Evolutionary conservation across 30 jellyfish, hydroid and myxozoan genomes (phyloP), one percentile per base, ranked within the genome.

Genomic region (Hydra vulgaris): DNA sequence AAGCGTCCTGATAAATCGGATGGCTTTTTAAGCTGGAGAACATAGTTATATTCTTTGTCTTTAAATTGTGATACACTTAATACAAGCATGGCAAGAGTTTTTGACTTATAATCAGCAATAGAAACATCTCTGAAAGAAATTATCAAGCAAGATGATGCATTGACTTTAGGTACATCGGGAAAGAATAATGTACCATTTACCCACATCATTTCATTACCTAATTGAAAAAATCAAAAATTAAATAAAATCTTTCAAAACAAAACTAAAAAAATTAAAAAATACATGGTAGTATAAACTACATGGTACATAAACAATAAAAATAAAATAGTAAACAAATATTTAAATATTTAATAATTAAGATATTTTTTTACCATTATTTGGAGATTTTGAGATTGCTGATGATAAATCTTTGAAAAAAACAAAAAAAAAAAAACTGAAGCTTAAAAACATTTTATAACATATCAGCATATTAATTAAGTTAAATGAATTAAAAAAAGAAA

Each of bases 21-120:
- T 25, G 83, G 83, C 79, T 71, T 40, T 40, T 40, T 40, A 40
- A 12, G 12, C 12, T 67, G 71, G 17, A 83, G 72, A 7, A 69
- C 66, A 82, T 82, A 83, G 7, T 72, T 20, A 56, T 26, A 75
- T 0, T 21, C 79, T 15, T 81, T 89, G 20, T 72, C 27, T 15
- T 74, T 77, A 17, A 79, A 68, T 18, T 71, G 73, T 12, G 97
- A 89, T 15, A 89, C 80, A 72, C 84, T 88, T 22, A 81, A 66
- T 0, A n/a, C 55, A 1, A 53, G 78, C 26, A 26, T 53, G 22
- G 84, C 53, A 82, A 85, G 71, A 1, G 70, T 52, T 0, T 80
- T 78, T 54, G 95, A 79, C 5, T 95, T 20, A 16, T 81, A 88
- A 81, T 89, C 97, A n/a, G 76, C 74, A 40, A 84, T 54, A 25